These are phyloP conservation scores for Caenorhabditis plicata DNA, from an alignment of 2,888 invertebrate species.

Conservation along the genomic window DNA sequence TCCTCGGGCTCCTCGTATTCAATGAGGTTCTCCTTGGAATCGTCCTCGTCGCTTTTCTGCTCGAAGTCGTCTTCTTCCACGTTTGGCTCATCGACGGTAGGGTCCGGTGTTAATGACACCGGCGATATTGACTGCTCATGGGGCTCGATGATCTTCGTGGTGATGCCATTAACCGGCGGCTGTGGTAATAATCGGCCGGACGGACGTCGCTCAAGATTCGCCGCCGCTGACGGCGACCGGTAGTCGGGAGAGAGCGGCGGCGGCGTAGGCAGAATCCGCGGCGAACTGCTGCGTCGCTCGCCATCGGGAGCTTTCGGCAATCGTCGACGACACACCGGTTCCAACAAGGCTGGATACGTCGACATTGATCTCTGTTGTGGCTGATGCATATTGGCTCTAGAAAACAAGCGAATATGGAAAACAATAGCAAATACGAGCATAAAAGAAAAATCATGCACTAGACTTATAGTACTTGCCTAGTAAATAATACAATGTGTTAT, in stretches of 20 bases:
- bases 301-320: constrained; percentile 45
- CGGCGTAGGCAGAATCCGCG: constrained; percentile 54
- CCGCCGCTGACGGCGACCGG: constrained; percentile 34
- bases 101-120: constrained; percentile 28
- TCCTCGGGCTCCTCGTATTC: constrained; percentile 5
- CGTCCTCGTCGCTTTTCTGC: constrained; percentile 2
- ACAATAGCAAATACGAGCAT: too few species aligned
- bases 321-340: constrained; percentile 45
- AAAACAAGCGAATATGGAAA: too few species aligned
- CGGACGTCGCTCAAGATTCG: constrained; percentile 35
- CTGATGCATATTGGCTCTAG: too few species aligned
- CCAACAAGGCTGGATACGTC: constrained; percentile 39
- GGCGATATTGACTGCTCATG: constrained; percentile 19
- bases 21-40: constrained; percentile 7
- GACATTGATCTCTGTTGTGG: constrained; percentile 37
- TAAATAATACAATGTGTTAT: too few species aligned
- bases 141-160: constrained; percentile 10
- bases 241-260: constrained; percentile 51
- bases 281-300: constrained; percentile 39
- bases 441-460: too few species aligned
- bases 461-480: too few species aligned
- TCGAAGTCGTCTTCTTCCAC: constrained; percentile 8
- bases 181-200: constrained; percentile 41
- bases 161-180: constrained; percentile 32
- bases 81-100: constrained; percentile 25